A percentile compares a stretch with the other conserved stretches of the same genome.
Evolutionary conservation across 2,888 invertebrate genomes (phyloP).

Genomic region (Oscheius myriophilus): DNA sequence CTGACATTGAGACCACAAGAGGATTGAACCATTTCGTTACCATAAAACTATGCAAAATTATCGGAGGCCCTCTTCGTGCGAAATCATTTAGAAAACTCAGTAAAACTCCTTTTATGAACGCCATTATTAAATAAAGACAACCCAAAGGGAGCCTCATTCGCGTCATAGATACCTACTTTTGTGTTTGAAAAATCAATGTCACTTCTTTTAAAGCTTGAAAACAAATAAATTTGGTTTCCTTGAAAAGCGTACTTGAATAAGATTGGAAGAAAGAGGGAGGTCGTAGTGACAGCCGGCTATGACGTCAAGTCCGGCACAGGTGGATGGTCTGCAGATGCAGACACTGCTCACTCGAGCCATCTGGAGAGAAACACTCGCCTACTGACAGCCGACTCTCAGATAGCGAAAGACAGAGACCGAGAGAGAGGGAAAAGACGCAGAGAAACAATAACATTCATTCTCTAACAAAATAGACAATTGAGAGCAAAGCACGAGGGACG

Average conservation of each 20-base stretch:
- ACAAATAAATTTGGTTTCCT: too few species aligned
- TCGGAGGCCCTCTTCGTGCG: too few species aligned
- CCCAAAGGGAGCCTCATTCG: too few species aligned
- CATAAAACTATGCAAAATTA: too few species aligned
- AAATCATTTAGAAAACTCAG: too few species aligned
- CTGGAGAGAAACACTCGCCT: not conserved
- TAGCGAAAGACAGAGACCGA: conserved; percentile 9
- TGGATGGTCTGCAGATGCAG: conserved; percentile 20
- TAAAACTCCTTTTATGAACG: too few species aligned
- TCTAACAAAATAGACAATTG: conserved; percentile 16
- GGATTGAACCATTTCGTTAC: too few species aligned
- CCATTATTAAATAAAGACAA: too few species aligned
- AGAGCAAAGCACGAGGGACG: not conserved
- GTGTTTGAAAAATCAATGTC: too few species aligned
- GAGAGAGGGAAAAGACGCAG: not conserved
- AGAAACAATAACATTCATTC: conserved; percentile 6
- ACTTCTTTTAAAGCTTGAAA: too few species aligned
- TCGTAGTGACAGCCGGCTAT: conserved; percentile 26
- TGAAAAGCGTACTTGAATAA: conserved; percentile 6
- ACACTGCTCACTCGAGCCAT: conserved; percentile 13
- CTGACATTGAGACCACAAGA: too few species aligned
- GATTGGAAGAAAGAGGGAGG: conserved; percentile 7
- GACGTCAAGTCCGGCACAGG: conserved; percentile 13
- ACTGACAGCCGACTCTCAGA: not conserved
- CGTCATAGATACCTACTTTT: too few species aligned